Conservation (phyloP, 2,797 vertebrate genomes). For the Rallus crepitans region DNA sequence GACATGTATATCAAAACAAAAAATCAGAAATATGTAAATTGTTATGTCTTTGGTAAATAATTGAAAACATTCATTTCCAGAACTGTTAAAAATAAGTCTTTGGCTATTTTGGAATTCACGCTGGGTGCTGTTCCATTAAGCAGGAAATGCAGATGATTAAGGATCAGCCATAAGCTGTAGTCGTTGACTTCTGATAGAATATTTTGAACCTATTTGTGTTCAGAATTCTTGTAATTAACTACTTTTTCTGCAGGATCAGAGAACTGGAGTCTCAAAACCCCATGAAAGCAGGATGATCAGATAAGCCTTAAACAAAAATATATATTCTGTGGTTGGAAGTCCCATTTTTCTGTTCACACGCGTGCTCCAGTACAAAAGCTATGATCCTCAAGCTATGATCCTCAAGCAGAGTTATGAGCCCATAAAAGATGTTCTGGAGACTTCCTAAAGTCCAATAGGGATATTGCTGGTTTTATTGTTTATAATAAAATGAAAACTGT, state of each 20-base stretch:
- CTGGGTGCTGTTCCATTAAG: constrained; percentile 29
- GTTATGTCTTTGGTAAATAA: constrained; percentile 52
- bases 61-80: constrained; percentile 43
- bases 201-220: constrained; percentile 39
- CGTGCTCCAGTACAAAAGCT: background rate
- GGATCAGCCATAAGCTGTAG: constrained; percentile 17
- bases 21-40: constrained; percentile 58
- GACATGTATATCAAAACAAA: constrained; percentile 44
- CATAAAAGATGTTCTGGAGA: background rate
- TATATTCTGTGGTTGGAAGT: background rate
- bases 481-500: background rate
- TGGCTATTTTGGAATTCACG: constrained; percentile 35
- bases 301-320: background rate
- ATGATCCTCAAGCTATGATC: background rate
- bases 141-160: constrained; percentile 42
- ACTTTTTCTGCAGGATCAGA: constrained; percentile 13
- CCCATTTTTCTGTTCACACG: background rate
- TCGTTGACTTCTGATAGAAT: constrained; percentile 42
- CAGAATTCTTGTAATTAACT: constrained; percentile 43
- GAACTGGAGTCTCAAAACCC: background rate
- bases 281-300: background rate
- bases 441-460: background rate
- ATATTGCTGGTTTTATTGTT: background rate
- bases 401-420: background rate
- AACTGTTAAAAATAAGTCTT: constrained; percentile 27